A percentile compares a stretch with the other conserved stretches of the same genome.
Conservation (phyloP, 92 coral and sea anemone species). For the Umimayanthus chanpuru region DNA sequence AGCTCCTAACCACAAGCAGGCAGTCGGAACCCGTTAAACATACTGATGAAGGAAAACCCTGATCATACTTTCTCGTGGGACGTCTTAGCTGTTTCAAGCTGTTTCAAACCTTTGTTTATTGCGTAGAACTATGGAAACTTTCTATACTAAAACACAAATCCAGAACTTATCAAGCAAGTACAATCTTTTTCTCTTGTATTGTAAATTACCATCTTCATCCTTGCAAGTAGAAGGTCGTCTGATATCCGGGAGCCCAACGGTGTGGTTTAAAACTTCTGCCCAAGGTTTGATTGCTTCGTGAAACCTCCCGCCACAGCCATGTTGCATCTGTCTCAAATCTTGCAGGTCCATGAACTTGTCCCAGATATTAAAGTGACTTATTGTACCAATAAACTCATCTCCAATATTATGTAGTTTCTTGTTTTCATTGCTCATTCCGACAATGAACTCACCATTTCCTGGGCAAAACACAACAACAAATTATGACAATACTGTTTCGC, state of each 20-base stretch:
- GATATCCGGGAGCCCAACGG: constrained; percentile 21
- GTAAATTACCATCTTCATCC: constrained; percentile 38
- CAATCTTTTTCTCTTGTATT: no score
- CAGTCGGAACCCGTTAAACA: no score
- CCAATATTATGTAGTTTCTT: background rate
- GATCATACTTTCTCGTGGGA: no score
- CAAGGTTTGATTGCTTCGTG: constrained; percentile 33
- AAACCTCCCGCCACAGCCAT: constrained; percentile 39
- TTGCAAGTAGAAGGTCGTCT: constrained; percentile 55
- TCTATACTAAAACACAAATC: no score
- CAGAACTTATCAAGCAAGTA: no score
- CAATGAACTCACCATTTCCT: constrained; percentile 54
- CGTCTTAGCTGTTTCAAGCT: no score
- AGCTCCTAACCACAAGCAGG: no score
- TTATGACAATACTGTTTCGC: no score
- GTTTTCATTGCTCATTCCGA: constrained; percentile 45
- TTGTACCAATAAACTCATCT: constrained; percentile 55
- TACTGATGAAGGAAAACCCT: no score
- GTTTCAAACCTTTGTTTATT: no score
- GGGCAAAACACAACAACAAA: no score
- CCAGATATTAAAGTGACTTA: constrained; percentile 61
- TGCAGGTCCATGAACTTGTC: constrained; percentile 32
- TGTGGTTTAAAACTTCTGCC: constrained; percentile 21
- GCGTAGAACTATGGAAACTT: no score
- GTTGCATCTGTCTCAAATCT: constrained; percentile 17